Percentiles rank a stretch among this genome's conserved stretches.
Conservation (phyloP, 2,113 vertebrate species). For the Oryzias woworae region DNA sequence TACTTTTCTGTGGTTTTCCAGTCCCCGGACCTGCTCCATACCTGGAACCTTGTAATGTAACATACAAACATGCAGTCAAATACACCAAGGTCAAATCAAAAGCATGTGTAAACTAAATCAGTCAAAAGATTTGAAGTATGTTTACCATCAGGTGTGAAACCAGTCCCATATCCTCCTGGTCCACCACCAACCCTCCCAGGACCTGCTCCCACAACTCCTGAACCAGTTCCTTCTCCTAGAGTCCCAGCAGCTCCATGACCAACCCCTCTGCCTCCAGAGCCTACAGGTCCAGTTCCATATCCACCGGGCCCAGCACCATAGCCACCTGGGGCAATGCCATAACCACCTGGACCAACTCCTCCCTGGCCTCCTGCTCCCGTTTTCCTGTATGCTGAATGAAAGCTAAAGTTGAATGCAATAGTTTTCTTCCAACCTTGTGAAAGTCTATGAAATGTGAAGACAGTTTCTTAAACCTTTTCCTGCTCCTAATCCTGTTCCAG, state of each 20-base stretch:
- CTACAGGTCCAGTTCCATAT: conserved; percentile 53
- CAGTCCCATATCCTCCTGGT: conserved; percentile 46
- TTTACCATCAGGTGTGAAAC: conserved; percentile 50
- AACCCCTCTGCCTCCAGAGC: conserved; percentile 36
- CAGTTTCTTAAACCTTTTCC: conserved; percentile 66
- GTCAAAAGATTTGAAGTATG: neutral
- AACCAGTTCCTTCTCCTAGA: conserved; percentile 48
- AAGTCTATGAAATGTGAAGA: neutral
- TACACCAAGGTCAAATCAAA: neutral
- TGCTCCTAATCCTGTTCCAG: conserved; percentile 62
- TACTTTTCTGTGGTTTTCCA: conserved; percentile 67
- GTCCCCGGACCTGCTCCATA: conserved; percentile 47
- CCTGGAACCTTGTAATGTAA: conserved; percentile 46
- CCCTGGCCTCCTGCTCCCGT: conserved; percentile 45
- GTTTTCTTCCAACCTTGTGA: neutral
- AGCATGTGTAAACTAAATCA: neutral
- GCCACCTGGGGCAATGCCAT: conserved; percentile 38
- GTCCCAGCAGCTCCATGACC: conserved; percentile 39
- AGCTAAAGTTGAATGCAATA: conserved; percentile 1
- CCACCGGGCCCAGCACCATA: conserved; percentile 47
- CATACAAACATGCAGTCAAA: conserved; percentile 1
- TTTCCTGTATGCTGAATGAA: conserved; percentile 57
- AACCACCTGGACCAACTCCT: conserved; percentile 46
- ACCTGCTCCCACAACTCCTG: conserved; percentile 39
- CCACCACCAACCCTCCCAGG: conserved; percentile 34